Base-by-base conservation (phyloP, 2,888 invertebrate species). In the Argynnis bischoffii region DNA sequence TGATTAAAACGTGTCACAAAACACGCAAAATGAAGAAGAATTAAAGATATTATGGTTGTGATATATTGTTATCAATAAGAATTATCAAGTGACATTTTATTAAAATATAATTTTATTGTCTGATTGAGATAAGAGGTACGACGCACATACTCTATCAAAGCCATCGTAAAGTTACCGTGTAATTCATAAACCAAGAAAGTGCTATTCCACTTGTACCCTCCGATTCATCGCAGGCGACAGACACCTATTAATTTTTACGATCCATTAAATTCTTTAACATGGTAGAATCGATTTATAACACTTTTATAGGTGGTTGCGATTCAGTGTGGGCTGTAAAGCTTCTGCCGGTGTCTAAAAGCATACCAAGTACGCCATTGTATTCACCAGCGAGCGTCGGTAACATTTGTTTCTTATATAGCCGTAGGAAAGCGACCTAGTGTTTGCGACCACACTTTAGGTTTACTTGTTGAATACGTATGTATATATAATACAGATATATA, bases 211-310 rank as follows among this genome's bases (percentile, higher is more conserved):
- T 72, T 46, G 70, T 57, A 65, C 70, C 59, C 66, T 73, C 72
- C 80, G 79, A 79, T 79, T 79, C 82, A 77, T 81, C 79, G 81
- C 77, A 70, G 78, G 81, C 82, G 83, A 85, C 85, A 84, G 83
- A 83, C 81, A 79, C 84, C 90, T 89, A 90, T 91, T 90, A 89
- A 89, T 90, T 90, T 89, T 91, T 90, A 91, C 89, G 87, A 85
- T 76, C 88, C 89, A 91, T 91, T 91, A 89, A 89, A 87, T 89
- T 89, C 89, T 87, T 89, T 86, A 90, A 90, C 88, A 86, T 88
- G 87, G 84, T 82, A 84, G 88, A 89, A 89, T 90, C 89, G 87
- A 91, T 90, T 89, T 90, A 88, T 88, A 87, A 85, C 86, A 86
- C 82, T 89, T 88, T 88, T 87, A 89, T 84, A 80, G 84, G 72